Conservation (phyloP, 2,888 invertebrate species). For the Hyles lineata region DNA sequence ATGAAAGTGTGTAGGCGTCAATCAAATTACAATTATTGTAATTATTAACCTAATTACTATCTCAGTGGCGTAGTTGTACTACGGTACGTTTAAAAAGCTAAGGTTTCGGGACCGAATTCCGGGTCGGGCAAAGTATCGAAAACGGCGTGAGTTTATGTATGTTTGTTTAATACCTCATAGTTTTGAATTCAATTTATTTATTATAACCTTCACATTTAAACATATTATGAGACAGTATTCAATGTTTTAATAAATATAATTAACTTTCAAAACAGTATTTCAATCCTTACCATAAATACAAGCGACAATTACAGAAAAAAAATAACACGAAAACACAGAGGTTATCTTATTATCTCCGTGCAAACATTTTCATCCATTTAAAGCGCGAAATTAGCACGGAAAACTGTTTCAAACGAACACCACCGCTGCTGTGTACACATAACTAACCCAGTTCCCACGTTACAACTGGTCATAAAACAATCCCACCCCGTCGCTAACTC, state of each 20-base stretch:
- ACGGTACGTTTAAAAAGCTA: too few species aligned
- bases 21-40: too few species aligned
- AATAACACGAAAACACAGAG: not conserved
- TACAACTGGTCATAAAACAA: slow-evolving; percentile 53
- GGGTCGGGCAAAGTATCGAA: too few species aligned
- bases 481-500: slow-evolving; percentile 44
- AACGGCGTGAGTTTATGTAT: too few species aligned
- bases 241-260: not conserved
- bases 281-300: not conserved
- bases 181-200: too few species aligned
- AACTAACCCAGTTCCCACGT: slow-evolving; percentile 50
- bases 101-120: too few species aligned
- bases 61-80: too few species aligned
- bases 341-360: slow-evolving; percentile 3
- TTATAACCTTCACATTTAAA: not conserved
- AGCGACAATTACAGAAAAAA: not conserved
- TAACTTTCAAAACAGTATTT: not conserved
- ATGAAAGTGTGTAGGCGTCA: not conserved
- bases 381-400: slow-evolving; percentile 32
- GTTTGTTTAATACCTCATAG: too few species aligned
- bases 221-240: not conserved
- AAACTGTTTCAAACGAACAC: slow-evolving; percentile 41
- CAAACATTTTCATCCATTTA: slow-evolving; percentile 18
- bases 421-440: slow-evolving; percentile 42
- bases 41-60: too few species aligned